phyloP scores from a whole-genome alignment of 2,113 vertebrate species.

The Rhinoptilus africanus region DNA sequence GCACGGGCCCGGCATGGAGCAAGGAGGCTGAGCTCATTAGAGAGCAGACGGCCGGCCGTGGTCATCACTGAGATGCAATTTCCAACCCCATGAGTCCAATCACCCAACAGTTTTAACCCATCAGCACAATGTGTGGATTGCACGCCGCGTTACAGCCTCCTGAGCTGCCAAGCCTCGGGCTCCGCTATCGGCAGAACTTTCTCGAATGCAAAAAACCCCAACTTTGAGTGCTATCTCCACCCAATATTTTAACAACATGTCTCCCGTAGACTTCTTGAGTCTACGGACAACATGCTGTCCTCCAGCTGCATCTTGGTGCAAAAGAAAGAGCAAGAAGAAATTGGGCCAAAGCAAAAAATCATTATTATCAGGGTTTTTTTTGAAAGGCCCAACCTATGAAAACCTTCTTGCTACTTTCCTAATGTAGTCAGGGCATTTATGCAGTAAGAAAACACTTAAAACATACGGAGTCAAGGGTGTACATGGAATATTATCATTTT shows the following conservation, averaged over 20 bases:
- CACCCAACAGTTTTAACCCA: neutral
- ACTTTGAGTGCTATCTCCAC: neutral
- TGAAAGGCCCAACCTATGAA: neutral
- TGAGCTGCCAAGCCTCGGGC: neutral
- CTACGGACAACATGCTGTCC: accelerated
- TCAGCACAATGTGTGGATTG: neutral
- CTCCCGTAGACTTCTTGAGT: neutral
- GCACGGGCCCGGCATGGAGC: neutral
- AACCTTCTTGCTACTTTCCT: neutral
- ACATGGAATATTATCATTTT: neutral
- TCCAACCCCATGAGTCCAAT: neutral
- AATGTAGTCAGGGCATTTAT: neutral
- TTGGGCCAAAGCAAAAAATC: neutral
- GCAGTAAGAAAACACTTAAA: neutral
- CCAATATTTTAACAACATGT: neutral
- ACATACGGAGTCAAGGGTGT: too few relatives aligned
- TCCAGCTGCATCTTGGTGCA: neutral
- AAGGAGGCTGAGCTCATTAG: neutral
- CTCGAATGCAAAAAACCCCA: neutral
- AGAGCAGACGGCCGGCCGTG: neutral
- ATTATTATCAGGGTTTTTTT: neutral
- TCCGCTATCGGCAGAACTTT: neutral
- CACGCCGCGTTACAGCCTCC: neutral
- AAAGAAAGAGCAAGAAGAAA: neutral
- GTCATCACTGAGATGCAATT: neutral